These are phyloP conservation scores for Drosophila limbata DNA, from an alignment of 2,888 invertebrate species.

Conservation along the genomic window DNA sequence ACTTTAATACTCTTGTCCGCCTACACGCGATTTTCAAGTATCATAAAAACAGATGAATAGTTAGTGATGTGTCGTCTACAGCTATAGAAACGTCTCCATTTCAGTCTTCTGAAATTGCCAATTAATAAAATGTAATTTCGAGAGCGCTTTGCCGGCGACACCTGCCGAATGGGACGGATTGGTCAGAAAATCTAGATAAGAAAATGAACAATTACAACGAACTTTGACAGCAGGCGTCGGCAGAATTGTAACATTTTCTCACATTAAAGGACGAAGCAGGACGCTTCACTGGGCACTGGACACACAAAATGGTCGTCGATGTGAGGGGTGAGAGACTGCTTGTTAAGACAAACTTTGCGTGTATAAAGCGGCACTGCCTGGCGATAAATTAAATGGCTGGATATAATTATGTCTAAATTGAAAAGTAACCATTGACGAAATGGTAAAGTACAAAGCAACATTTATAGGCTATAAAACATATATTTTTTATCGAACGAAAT, in stretches of 20 bases:
- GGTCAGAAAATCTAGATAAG: constrained; percentile 77
- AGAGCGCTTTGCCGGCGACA: constrained; percentile 56
- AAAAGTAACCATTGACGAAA: constrained; percentile 47
- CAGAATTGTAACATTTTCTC: constrained; percentile 81
- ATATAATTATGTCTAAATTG: constrained; percentile 84
- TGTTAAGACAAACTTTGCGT: constrained; percentile 67
- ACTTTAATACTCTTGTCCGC: constrained; percentile 53
- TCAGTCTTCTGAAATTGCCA: constrained; percentile 51
- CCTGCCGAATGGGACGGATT: constrained; percentile 60
- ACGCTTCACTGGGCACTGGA: constrained; percentile 67
- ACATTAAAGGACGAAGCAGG: constrained; percentile 71
- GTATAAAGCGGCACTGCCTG: constrained; percentile 54
- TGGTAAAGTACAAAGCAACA: constrained; percentile 19
- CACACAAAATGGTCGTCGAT: constrained; percentile 64
- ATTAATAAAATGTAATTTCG: constrained; percentile 78
- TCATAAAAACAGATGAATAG: constrained; percentile 58
- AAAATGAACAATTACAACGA: constrained; percentile 79
- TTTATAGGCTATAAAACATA: constrained; percentile 59
- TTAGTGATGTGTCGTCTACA: constrained; percentile 2
- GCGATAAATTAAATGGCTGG: constrained; percentile 84
- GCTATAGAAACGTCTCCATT: constrained; percentile 15
- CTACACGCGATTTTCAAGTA: constrained; percentile 66
- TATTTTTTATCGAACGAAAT: constrained; percentile 48
- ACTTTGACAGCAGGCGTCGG: constrained; percentile 56
- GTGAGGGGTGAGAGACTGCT: constrained; percentile 42